Percentiles rank a stretch among this genome's conserved stretches.
Conservation (phyloP, 2,888 invertebrate genomes). For the Drosophila neonasuta region DNA sequence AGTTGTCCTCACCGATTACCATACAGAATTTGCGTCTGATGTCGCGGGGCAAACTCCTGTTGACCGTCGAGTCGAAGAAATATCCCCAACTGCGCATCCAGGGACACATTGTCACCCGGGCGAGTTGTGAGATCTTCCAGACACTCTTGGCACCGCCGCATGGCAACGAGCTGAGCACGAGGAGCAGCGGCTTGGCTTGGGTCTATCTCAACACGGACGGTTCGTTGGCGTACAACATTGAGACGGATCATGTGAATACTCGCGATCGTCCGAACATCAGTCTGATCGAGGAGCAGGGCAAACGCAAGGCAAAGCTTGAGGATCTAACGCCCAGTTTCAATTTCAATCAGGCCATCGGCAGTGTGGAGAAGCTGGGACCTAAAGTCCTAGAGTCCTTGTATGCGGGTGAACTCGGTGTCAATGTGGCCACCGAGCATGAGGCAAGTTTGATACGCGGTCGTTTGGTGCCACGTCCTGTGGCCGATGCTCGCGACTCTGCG, state of each 20-base stretch:
- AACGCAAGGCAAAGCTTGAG: slow-evolving; percentile 88
- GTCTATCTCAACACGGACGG: slow-evolving; percentile 90
- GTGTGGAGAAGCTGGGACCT: slow-evolving; percentile 89
- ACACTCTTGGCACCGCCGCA: slow-evolving; percentile 85
- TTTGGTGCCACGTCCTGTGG: slow-evolving; percentile 87
- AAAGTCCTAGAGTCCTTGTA: slow-evolving; percentile 92
- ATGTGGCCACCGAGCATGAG: slow-evolving; percentile 86
- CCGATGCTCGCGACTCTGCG: slow-evolving; percentile 88
- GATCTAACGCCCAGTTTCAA: slow-evolving; percentile 86
- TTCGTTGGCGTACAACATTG: slow-evolving; percentile 89
- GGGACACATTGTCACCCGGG: slow-evolving; percentile 88
- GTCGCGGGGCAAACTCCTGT: slow-evolving; percentile 88
- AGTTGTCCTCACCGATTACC: slow-evolving; percentile 90
- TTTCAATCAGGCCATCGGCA: slow-evolving; percentile 87
- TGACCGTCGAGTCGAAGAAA: slow-evolving; percentile 87
- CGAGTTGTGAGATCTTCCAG: slow-evolving; percentile 91
- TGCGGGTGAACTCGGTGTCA: slow-evolving; percentile 90
- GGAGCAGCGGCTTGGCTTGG: slow-evolving; percentile 88
- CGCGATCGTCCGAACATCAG: slow-evolving; percentile 86
- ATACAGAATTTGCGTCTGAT: slow-evolving; percentile 89
- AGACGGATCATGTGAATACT: slow-evolving; percentile 86
- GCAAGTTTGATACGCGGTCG: slow-evolving; percentile 86
- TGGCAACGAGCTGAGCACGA: slow-evolving; percentile 80
- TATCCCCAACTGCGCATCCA: slow-evolving; percentile 86
- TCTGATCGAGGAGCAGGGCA: slow-evolving; percentile 88